phyloP scores from a whole-genome alignment of 2,113 vertebrate species.

The Rousettus leschenaultii region DNA sequence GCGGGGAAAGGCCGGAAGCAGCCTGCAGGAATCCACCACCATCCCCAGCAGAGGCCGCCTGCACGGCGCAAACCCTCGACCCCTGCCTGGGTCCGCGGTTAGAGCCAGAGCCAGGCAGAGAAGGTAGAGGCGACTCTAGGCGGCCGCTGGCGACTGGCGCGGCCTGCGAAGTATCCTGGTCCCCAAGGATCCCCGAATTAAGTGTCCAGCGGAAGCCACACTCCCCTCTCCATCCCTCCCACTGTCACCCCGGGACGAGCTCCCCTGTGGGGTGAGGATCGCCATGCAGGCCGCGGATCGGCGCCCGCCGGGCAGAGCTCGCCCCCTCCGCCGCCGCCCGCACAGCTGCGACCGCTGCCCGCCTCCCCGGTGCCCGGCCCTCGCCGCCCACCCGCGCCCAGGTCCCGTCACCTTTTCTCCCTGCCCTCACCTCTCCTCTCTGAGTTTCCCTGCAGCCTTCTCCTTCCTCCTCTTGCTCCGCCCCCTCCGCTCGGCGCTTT shows the following conservation, averaged over 20 bases:
- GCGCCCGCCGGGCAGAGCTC: background rate
- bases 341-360: background rate
- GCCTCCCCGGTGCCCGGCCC: background rate
- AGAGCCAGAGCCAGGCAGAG: background rate
- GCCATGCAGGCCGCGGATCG: background rate
- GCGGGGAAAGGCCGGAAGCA: too few species aligned
- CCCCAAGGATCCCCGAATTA: background rate
- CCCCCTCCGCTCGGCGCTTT: background rate
- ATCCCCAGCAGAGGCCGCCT: background rate
- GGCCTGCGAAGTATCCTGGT: background rate
- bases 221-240: background rate
- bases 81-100: background rate
- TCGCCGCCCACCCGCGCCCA: background rate
- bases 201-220: background rate
- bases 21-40: background rate
- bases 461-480: background rate
- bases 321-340: accelerated
- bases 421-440: background rate
- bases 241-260: background rate
- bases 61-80: accelerated
- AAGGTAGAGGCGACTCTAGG: background rate
- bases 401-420: background rate
- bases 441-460: background rate
- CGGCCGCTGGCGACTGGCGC: background rate
- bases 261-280: background rate